A percentile compares a stretch with the other conserved stretches of the same genome.
Evolutionary conservation across 1,140 invertebrate species (phyloP).

Genomic region (Papilio xuthus): DNA sequence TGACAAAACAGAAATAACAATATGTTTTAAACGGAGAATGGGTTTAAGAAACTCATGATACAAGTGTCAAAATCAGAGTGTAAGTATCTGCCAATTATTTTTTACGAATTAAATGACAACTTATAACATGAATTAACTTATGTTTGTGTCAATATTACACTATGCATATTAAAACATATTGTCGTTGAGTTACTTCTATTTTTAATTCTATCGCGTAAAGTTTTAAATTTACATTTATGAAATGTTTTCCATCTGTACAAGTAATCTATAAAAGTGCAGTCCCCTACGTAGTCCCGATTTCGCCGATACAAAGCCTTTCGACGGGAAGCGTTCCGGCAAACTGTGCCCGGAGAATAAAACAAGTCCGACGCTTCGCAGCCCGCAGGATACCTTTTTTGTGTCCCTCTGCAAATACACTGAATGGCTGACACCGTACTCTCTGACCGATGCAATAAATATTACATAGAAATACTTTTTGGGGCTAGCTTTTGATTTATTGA

Average conservation of each 20-base stretch:
- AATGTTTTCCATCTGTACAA: neutral
- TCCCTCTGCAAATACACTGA: constrained; percentile 21
- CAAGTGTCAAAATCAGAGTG: no score
- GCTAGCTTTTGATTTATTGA: neutral
- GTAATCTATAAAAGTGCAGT: constrained; percentile 14
- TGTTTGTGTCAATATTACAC: no score
- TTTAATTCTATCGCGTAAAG: neutral
- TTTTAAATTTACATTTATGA: neutral
- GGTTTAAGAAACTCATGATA: no score
- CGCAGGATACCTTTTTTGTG: constrained; percentile 16
- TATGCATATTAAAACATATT: no score
- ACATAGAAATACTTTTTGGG: neutral
- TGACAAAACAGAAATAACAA: no score
- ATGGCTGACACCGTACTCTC: constrained; percentile 16
- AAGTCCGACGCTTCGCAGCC: neutral
- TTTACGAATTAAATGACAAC: no score
- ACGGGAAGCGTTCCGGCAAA: constrained; percentile 11
- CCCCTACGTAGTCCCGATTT: constrained; percentile 4
- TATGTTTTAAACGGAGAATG: no score
- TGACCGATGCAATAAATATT: constrained; percentile 15
- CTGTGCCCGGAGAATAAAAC: constrained; percentile 8
- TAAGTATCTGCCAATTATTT: no score
- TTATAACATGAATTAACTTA: no score
- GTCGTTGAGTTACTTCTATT: no score
- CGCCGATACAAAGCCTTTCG: constrained; percentile 15